A percentile compares a stretch with the other conserved stretches of the same genome.
These are phyloP conservation scores for Drosophila mulleri DNA, from an alignment of 2,888 invertebrate species.

Conservation along the genomic window DNA sequence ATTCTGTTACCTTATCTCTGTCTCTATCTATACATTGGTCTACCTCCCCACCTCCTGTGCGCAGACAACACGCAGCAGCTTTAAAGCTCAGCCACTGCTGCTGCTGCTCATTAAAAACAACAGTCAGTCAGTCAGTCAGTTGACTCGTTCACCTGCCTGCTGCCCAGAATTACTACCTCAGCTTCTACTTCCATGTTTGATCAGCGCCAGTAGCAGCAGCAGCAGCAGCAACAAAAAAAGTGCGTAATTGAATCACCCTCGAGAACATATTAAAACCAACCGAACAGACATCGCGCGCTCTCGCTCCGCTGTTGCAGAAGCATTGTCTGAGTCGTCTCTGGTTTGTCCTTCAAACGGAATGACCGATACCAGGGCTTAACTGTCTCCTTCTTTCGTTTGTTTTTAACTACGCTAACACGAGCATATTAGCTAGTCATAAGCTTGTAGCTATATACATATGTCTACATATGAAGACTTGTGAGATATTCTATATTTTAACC, in stretches of 20 bases:
- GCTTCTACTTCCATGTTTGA: constrained; percentile 49
- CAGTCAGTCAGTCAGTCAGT: constrained; percentile 66
- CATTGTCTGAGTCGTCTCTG: constrained; percentile 64
- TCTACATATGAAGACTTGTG: no score
- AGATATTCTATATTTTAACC: no score
- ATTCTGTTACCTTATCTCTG: constrained; percentile 18
- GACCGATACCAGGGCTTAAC: constrained; percentile 68
- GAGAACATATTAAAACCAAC: constrained; percentile 77
- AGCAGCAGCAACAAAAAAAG: constrained; percentile 42
- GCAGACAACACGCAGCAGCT: constrained; percentile 47
- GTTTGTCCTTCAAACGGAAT: constrained; percentile 74
- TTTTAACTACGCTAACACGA: constrained; percentile 21
- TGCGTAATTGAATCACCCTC: constrained; percentile 77
- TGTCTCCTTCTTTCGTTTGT: constrained; percentile 30
- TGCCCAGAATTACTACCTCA: constrained; percentile 44
- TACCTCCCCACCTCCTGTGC: background rate
- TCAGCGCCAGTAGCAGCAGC: constrained; percentile 36
- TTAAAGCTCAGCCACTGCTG: constrained; percentile 55
- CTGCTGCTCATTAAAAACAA: constrained; percentile 66
- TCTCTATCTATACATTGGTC: background rate
- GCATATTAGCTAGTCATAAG: background rate
- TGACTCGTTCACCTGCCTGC: constrained; percentile 60
- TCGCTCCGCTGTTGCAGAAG: constrained; percentile 19
- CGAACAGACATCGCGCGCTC: constrained; percentile 41
- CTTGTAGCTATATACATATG: no score